phyloP scores from a whole-genome alignment of 2,113 vertebrate species.

The Thamnaconus septentrionalis region DNA sequence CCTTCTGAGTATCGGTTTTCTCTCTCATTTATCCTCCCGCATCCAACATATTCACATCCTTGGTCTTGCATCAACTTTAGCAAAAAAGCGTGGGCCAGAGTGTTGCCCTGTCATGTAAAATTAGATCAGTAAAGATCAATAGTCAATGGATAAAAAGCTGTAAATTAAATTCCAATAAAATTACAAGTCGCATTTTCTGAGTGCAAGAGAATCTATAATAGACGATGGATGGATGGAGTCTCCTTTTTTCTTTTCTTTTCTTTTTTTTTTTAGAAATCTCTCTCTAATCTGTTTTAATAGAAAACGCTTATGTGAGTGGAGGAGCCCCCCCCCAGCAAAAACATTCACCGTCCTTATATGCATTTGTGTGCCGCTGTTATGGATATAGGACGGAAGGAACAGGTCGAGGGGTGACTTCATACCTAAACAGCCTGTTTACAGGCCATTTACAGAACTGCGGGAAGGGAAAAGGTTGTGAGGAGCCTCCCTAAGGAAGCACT shows the following conservation, averaged over 20 bases:
- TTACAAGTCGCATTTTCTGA: too few relatives aligned
- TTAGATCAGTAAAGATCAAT: conserved; percentile 3
- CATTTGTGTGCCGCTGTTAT: conserved; percentile 51
- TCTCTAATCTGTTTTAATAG: conserved; percentile 4
- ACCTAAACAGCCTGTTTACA: conserved; percentile 69
- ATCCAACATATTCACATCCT: conserved; percentile 12
- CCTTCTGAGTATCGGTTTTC: conserved; percentile 39
- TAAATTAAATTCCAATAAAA: neutral
- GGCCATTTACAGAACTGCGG: conserved; percentile 56
- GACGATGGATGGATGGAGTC: too few relatives aligned
- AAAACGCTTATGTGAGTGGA: conserved; percentile 19
- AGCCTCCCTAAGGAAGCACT: conserved; percentile 31
- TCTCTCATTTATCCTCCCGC: conserved; percentile 20
- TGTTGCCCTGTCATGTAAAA: conserved; percentile 9
- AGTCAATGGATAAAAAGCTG: neutral
- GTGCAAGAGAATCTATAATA: too few relatives aligned
- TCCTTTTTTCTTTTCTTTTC: too few relatives aligned
- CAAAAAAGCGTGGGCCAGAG: neutral
- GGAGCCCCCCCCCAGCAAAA: conserved; percentile 47
- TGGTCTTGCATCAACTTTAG: conserved; percentile 9
- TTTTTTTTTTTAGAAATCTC: too few relatives aligned
- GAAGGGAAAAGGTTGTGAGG: conserved; percentile 28
- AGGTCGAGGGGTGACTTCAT: conserved; percentile 62
- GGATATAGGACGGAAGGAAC: conserved; percentile 66
- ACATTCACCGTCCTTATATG: conserved; percentile 46